phyloP scores from a whole-genome alignment of 1,140 invertebrate genomes.

The Drosophila nannoptera region DNA sequence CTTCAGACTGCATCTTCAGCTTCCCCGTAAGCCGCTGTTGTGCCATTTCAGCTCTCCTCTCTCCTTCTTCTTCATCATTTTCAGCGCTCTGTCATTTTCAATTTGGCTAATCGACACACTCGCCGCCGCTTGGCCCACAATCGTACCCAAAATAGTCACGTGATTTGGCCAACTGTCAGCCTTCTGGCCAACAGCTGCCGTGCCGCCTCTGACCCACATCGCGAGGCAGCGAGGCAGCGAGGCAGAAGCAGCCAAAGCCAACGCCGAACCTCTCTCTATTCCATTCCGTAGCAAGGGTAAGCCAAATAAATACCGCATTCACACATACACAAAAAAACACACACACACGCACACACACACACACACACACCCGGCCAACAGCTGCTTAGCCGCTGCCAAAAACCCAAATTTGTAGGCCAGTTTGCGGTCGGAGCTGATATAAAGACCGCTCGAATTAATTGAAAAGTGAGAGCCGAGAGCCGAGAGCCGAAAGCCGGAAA shows the following conservation, averaged over 20 bases:
- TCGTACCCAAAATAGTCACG: conserved; percentile 64
- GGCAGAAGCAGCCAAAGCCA: background rate
- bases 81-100: conserved; percentile 64
- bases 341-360: background rate
- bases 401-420: conserved; percentile 7
- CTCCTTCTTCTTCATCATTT: conserved; percentile 16
- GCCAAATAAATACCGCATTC: conserved; percentile 17
- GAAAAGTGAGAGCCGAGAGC: conserved; percentile 68
- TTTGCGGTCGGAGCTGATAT: conserved; percentile 2
- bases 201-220: conserved; percentile 61
- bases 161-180: conserved; percentile 46
- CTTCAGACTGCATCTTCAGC: background rate
- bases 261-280: conserved; percentile 36
- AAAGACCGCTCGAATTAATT: conserved; percentile 59
- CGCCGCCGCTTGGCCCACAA: conserved; percentile 33
- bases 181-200: conserved; percentile 47
- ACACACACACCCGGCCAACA: background rate
- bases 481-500: conserved; percentile 21
- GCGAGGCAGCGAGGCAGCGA: conserved; percentile 17
- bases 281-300: conserved; percentile 51
- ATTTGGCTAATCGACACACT: conserved; percentile 70
- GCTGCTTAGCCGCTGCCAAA: conserved; percentile 9
- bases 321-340: conserved; percentile 13
- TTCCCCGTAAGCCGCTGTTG: conserved; percentile 46
- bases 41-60: conserved; percentile 7